Conservation (phyloP, 2,797 vertebrate genomes). For the Limnodromus scolopaceus region DNA sequence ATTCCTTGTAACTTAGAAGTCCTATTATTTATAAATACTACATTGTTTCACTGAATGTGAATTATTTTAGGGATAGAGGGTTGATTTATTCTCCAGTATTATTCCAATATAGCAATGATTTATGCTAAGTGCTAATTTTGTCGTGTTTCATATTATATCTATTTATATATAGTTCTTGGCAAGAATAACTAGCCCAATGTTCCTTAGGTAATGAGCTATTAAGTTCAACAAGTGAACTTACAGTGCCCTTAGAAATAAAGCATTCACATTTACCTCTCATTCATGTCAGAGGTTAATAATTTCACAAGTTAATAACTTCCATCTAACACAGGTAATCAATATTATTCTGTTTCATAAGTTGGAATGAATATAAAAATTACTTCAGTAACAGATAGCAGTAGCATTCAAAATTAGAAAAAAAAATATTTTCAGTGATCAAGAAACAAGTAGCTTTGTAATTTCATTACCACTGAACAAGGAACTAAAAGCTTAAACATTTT, state of each 20-base stretch:
- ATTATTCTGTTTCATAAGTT: background rate
- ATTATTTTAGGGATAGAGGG: background rate
- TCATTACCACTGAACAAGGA: background rate
- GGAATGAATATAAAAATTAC: background rate
- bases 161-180: conserved; percentile 3
- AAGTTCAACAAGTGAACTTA: conserved; percentile 31
- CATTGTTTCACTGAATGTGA: background rate
- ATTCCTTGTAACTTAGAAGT: background rate
- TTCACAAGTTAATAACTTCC: conserved; percentile 6
- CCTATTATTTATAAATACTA: background rate
- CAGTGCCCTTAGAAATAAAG: conserved; percentile 2
- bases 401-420: background rate
- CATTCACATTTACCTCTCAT: conserved; percentile 12
- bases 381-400: background rate
- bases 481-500: background rate
- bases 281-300: conserved; percentile 17
- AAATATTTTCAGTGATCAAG: background rate
- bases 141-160: conserved; percentile 7
- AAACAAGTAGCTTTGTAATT: background rate
- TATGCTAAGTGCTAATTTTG: conserved; percentile 15
- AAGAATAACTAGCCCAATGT: background rate
- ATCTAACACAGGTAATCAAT: background rate
- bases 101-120: background rate
- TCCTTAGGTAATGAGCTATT: conserved; percentile 41
- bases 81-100: background rate